Base-by-base conservation (phyloP, 2,113 vertebrate genomes). In the Verasper variegatus region DNA sequence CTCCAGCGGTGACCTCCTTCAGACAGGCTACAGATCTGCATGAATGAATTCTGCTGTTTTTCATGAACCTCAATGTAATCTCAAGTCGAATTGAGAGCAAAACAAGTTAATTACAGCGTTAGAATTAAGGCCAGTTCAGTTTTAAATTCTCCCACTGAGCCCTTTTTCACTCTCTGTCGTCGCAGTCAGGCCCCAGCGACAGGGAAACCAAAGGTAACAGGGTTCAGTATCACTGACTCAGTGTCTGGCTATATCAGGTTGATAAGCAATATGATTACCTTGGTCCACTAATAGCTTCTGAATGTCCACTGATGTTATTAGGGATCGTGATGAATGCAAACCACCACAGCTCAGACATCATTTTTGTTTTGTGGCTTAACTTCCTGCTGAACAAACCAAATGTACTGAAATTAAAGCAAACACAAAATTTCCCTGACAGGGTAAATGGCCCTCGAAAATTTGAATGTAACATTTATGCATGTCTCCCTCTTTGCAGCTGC, bases 231-330 rank as follows among this genome's bases (percentile, higher is more conserved):
- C 62, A 67, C 23, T 49, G 45, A 71, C 67, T 57, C 54, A 52
- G 51, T 54, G 70, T 74, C 59, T 49, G 24, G n/a, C 51, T 74
- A 45, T 67, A 77, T 83, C 1, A 0, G 54, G 55, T 31, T 68
- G 56, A 73, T 52, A 73, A 82, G 58, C 67, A 83, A 69, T 76
- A 58, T 71, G 75, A 90, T 86, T 81, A 74, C 47, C 5, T 12
- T 17, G 37, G 27, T 56, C 49, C 62, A 54, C 77, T 87, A 76
- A 82, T 79, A 76, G 78, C 67, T 70, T 37, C 40, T 68, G 51
- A 55, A 66, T 2, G 0, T 74, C 78, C 42, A 62, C 70, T 78
- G 75, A 83, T 85, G 80, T 63, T 58, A 42, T 63, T 78, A 78
- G 64, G 4, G 27, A 56, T 60, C 10, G 45, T 75, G 83, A 86